These are phyloP conservation scores for Auanema sp. DNA, from an alignment of 2,888 invertebrate species.

Conservation along the genomic window DNA sequence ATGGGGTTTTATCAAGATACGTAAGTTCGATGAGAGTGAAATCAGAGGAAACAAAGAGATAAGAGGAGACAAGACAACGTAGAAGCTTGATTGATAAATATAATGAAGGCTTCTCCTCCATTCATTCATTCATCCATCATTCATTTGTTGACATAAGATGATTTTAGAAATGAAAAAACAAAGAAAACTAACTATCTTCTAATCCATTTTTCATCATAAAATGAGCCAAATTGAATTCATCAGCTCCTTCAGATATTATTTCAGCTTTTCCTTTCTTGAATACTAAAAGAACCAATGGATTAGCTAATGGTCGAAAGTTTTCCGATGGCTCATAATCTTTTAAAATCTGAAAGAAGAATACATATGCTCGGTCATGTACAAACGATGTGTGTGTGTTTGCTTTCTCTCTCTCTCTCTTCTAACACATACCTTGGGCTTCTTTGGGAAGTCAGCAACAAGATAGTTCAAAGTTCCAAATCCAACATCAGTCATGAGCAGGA, in stretches of 20 bases:
- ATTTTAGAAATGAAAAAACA: not conserved
- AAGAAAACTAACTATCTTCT: conserved; percentile 44
- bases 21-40: too few species aligned
- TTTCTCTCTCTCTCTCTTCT: not conserved
- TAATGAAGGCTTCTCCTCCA: too few species aligned
- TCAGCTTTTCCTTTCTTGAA: conserved; percentile 41
- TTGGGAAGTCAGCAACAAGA: conserved; percentile 56
- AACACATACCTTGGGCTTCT: conserved; percentile 40
- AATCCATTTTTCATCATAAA: conserved; percentile 55
- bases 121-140: too few species aligned
- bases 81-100: too few species aligned
- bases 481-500: conserved; percentile 54
- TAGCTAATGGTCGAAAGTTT: conserved; percentile 54
- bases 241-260: conserved; percentile 20
- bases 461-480: conserved; percentile 60
- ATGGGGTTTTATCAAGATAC: too few species aligned
- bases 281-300: conserved; percentile 57
- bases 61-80: too few species aligned
- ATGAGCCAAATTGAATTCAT: conserved; percentile 49
- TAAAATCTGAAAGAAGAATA: conserved; percentile 36
- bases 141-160: too few species aligned
- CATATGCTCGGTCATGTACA: not conserved
- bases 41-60: too few species aligned
- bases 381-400: not conserved
- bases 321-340: conserved; percentile 52